Evolutionary conservation across 2,888 invertebrate species (phyloP).

Genomic region (Agrotis puta): DNA sequence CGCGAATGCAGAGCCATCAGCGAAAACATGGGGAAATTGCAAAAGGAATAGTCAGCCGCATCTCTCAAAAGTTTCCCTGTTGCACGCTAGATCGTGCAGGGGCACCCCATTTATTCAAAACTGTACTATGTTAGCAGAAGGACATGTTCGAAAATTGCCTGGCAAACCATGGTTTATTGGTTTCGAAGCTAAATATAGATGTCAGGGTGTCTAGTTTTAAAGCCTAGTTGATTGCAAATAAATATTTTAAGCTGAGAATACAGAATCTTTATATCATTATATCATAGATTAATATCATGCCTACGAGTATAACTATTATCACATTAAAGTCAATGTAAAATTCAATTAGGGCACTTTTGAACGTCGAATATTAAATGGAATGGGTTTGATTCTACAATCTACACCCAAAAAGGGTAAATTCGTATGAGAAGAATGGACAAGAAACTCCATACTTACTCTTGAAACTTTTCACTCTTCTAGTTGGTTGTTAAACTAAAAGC

Average conservation of each 20-base stretch:
- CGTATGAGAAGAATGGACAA: no score
- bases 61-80: constrained; percentile 6
- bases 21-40: neutral
- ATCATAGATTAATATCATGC: no score
- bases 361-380: no score
- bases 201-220: constrained; percentile 1
- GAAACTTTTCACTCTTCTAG: no score
- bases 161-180: neutral
- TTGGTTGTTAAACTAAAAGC: no score
- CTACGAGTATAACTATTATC: no score
- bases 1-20: constrained; percentile 10
- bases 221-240: neutral
- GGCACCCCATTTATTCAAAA: constrained; percentile 3
- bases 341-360: no score
- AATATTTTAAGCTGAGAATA: neutral
- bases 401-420: no score
- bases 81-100: constrained; percentile 20
- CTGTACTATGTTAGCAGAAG: neutral
- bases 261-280: no score
- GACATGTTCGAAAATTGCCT: constrained; percentile 2
- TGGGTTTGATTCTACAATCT: no score
- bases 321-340: no score
- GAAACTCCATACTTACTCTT: no score
- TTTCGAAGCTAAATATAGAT: neutral
- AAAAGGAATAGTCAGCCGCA: constrained; percentile 4